A percentile compares a stretch with the other conserved stretches of the same genome.
phyloP scores from a whole-genome alignment of 2,888 invertebrate species.

The Platycnemis pennipes region DNA sequence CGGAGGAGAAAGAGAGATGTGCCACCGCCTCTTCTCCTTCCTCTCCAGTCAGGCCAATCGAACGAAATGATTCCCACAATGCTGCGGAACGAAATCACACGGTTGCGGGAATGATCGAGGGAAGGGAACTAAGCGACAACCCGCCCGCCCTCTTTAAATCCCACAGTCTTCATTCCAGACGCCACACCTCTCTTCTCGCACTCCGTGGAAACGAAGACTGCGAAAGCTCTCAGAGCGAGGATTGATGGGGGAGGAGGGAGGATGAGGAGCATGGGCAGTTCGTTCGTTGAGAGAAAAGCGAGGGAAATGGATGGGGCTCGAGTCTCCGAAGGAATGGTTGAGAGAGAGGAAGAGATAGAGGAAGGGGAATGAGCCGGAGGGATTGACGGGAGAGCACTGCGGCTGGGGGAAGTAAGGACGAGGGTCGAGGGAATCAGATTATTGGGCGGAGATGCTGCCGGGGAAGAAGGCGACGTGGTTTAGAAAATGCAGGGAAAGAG shows the following conservation, averaged over 20 bases:
- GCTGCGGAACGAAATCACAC: neutral
- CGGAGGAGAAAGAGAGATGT: neutral
- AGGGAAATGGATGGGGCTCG: neutral
- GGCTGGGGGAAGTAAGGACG: neutral
- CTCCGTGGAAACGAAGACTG: neutral
- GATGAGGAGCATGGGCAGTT: neutral
- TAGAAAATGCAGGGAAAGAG: neutral
- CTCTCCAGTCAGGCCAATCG: neutral
- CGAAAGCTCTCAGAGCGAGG: neutral
- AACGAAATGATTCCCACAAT: neutral
- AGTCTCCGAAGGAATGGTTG: neutral
- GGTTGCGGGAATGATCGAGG: neutral
- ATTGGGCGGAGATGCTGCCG: neutral
- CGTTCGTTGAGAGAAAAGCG: neutral
- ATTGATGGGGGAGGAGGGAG: slow-evolving; percentile 3
- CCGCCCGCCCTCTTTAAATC: neutral
- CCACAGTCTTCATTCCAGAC: neutral
- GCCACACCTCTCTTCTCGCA: neutral
- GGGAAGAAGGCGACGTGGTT: neutral
- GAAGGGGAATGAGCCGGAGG: neutral
- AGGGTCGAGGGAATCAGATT: neutral
- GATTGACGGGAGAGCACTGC: neutral
- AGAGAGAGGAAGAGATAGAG: neutral
- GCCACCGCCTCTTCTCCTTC: neutral
- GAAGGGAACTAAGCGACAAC: neutral